Conservation (phyloP, 2,797 vertebrate genomes). For the Intellagama lesueurii region DNA sequence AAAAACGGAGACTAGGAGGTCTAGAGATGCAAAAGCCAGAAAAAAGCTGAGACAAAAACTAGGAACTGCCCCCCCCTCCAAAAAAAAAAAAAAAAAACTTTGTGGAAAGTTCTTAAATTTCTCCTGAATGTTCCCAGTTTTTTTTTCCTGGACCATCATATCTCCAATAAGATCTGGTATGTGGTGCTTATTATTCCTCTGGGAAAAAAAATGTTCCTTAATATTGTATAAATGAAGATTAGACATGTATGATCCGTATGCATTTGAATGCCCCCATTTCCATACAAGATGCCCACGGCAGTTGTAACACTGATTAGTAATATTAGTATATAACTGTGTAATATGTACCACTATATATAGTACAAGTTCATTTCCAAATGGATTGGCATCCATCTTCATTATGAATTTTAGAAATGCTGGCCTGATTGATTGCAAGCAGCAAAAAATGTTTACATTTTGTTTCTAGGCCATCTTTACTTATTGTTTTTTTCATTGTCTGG, state of each 20-base stretch:
- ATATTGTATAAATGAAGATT: neutral
- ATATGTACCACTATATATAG: neutral
- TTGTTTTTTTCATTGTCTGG: constrained; percentile 27
- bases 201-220: neutral
- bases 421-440: neutral
- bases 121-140: no score
- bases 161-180: neutral
- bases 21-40: no score
- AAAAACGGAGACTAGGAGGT: neutral
- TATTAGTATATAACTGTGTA: neutral
- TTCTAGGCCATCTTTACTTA: neutral
- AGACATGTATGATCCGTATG: neutral
- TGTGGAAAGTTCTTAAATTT: no score
- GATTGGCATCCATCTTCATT: neutral
- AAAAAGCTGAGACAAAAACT: no score
- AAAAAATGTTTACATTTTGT: constrained; percentile 9
- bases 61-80: no score
- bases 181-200: neutral
- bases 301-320: neutral
- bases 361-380: constrained; percentile 20
- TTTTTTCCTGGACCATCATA: no score
- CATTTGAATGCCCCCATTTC: neutral
- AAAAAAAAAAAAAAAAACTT: no score
- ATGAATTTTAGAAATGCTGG: neutral
- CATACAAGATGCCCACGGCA: neutral